Percentiles rank a stretch among this genome's conserved stretches.
Conservation (phyloP, 2,797 vertebrate genomes). For the Cuculus canorus region DNA sequence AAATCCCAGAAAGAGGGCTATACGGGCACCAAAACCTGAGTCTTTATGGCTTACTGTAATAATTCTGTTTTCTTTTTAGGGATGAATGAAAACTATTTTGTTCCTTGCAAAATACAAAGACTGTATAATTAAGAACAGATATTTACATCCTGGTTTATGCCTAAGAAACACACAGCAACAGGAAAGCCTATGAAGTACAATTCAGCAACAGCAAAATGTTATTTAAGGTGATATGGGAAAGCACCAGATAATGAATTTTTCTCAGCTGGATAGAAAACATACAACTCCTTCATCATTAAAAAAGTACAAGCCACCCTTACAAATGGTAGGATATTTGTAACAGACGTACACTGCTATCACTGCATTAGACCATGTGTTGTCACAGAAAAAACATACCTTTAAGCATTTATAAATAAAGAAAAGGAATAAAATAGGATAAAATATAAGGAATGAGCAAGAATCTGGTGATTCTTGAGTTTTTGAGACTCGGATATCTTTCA, state of each 20-base stretch:
- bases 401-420: constrained; percentile 40
- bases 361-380: background rate
- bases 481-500: constrained; percentile 32
- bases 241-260: background rate
- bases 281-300: background rate
- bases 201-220: background rate
- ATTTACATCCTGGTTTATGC: background rate
- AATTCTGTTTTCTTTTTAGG: background rate
- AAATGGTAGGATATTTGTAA: background rate
- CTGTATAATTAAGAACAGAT: background rate
- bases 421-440: constrained; percentile 13
- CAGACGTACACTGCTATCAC: background rate
- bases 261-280: background rate
- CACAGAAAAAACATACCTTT: background rate
- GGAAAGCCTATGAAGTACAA: background rate
- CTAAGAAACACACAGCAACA: background rate
- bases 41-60: background rate
- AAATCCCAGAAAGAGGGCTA: background rate
- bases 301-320: background rate
- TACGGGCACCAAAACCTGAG: background rate
- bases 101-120: background rate
- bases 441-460: background rate
- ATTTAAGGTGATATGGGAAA: background rate
- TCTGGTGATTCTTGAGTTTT: background rate
- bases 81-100: background rate